Evolutionary conservation across 2,888 invertebrate species (phyloP).

Genomic region (Eurytoma adleriae): DNA sequence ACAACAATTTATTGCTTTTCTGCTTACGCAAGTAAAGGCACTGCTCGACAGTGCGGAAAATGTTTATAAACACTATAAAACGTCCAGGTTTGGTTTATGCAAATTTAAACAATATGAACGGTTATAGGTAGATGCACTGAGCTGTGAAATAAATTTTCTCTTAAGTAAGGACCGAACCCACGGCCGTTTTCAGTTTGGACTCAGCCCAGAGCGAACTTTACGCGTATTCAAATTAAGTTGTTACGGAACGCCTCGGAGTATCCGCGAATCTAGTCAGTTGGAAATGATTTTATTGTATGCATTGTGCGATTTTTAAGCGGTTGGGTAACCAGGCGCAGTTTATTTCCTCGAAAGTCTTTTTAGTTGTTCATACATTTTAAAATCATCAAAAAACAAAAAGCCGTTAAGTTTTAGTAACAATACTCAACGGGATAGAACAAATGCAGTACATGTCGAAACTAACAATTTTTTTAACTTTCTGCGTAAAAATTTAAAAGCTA

Average conservation of each 20-base stretch:
- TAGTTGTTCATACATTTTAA: too few species aligned
- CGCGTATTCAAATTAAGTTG: conserved; percentile 17
- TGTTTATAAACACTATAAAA: neutral
- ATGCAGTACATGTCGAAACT: too few species aligned
- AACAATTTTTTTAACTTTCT: too few species aligned
- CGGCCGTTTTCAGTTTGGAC: neutral
- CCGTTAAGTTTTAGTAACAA: too few species aligned
- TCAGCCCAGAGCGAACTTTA: neutral
- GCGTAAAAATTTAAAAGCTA: too few species aligned
- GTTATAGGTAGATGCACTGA: neutral
- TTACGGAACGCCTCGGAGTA: neutral
- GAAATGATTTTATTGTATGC: neutral
- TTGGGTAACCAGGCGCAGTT: too few species aligned
- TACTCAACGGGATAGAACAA: too few species aligned
- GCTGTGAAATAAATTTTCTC: conserved; percentile 10
- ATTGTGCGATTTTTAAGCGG: neutral
- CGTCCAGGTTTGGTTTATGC: neutral
- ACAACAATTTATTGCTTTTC: too few species aligned
- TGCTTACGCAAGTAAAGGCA: too few species aligned
- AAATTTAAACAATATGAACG: conserved; percentile 24
- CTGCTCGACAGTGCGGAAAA: neutral
- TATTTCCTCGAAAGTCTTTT: neutral
- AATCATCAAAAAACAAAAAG: too few species aligned
- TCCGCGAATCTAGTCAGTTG: neutral
- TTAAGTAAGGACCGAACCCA: conserved; percentile 16